phyloP scores from a whole-genome alignment of 2,888 invertebrate species.

The Macrophya alboannulata region DNA sequence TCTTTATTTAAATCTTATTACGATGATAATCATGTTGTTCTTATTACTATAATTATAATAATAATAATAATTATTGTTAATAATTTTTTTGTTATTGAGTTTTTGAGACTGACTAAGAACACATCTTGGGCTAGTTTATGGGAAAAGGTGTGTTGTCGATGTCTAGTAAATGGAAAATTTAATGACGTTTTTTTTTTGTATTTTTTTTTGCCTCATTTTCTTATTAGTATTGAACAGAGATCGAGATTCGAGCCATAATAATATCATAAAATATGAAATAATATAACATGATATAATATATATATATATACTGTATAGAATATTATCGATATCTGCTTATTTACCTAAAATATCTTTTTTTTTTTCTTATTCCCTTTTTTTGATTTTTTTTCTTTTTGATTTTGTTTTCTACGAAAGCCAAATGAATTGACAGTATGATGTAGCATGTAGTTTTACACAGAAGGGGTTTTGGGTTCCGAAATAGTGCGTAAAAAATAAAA shows the following conservation, averaged over 20 bases:
- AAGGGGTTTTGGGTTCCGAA: background rate
- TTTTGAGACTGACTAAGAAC: slow-evolving; percentile 26
- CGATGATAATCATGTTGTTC: background rate
- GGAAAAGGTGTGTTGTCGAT: slow-evolving; percentile 18
- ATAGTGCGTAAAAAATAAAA: background rate
- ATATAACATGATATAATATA: background rate
- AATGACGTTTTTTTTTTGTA: background rate
- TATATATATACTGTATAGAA: background rate
- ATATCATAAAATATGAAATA: too few species aligned
- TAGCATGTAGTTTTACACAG: slow-evolving; percentile 3
- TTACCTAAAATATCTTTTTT: background rate
- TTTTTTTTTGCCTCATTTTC: background rate
- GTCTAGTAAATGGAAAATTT: background rate
- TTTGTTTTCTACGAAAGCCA: slow-evolving; percentile 5
- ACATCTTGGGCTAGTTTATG: background rate
- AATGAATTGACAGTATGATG: slow-evolving; percentile 11
- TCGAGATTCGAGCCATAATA: background rate
- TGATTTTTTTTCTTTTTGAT: background rate
- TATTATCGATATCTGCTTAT: background rate
- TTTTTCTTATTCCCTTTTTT: background rate
- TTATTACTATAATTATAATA: slow-evolving; percentile 8
- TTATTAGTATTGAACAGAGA: background rate
- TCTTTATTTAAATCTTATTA: background rate
- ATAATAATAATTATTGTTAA: background rate
- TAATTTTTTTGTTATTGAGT: background rate